Conservation (phyloP, 2,113 vertebrate genomes). For the Corythaeola cristata region DNA sequence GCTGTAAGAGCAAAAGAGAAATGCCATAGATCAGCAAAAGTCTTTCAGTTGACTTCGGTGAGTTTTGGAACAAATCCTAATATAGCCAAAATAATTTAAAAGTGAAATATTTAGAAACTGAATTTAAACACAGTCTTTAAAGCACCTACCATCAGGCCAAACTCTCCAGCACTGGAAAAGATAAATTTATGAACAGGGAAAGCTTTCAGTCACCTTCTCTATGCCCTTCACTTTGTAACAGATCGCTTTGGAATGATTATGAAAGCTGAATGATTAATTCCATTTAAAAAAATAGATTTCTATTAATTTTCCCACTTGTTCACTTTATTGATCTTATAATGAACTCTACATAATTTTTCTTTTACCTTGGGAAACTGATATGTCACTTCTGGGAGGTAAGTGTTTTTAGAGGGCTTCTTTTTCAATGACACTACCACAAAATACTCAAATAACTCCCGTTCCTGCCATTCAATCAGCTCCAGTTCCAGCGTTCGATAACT, state of each 20-base stretch:
- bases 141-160: background rate
- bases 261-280: background rate
- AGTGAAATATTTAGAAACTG: conserved; percentile 26
- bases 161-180: background rate
- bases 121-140: conserved; percentile 23
- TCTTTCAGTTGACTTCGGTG: background rate
- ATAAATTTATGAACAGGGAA: background rate
- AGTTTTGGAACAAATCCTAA: conserved; percentile 41
- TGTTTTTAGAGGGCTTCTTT: conserved; percentile 95
- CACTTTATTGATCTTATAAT: background rate
- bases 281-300: background rate
- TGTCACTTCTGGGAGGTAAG: conserved; percentile 92
- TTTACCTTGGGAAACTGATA: conserved; percentile 99
- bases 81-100: background rate
- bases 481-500: conserved; percentile 97
- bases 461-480: conserved; percentile 98
- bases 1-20: background rate
- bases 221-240: background rate
- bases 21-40: conserved; percentile 22
- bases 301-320: background rate
- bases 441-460: conserved; percentile 96
- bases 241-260: background rate
- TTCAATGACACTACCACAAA: conserved; percentile 97
- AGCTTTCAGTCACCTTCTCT: background rate
- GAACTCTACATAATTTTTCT: background rate